Evolutionary conservation across 2,888 invertebrate genomes (phyloP), one percentile per base, ranked within the genome.

Genomic region (Digitonthophagus gazella): DNA sequence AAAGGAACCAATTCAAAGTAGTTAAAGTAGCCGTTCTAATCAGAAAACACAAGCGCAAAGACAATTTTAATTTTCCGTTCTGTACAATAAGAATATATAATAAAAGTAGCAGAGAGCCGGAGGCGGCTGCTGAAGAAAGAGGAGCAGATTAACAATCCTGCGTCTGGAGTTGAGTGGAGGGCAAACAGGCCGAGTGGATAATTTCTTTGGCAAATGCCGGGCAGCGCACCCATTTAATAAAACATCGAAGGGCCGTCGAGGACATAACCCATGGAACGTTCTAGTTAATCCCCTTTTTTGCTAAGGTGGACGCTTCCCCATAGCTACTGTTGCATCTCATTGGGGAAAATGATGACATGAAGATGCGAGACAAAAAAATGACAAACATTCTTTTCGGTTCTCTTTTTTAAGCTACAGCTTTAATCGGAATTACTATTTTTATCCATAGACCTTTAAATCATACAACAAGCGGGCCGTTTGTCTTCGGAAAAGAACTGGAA

Each of bases 161-260:
- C 77, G 78, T 76, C 76, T 77, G 78, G 76, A 77, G 77, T 77
- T 74, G 73, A 77, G 76, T 78, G 74, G 74, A 76, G 73, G 72
- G 77, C 78, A 80, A 80, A 79, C 78, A 79, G 78, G 78, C 78
- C 80, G 78, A 80, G 80, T 80, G 77, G 80, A 79, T 80, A 79
- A 80, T 80, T 80, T 79, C 79, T 79, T 79, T 78, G 76, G 79
- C 78, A 80, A 79, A 80, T 79, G 79, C 77, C 76, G n/a, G 3
- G 6, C 61, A 16, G 79, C 74, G 19, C 74, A 77, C 76, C 78
- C 76, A 73, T 74, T 79, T 78, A 79, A 79, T 79, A 79, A 78
- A 78, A 78, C 76, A 79, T 77, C 71, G 76, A 75, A 72, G 71
- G 71, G 74, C 71, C 56, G 63, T 54, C 20, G 65, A 61, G 61